A percentile compares a stretch with the other conserved stretches of the same genome.
These are phyloP conservation scores for Hydrophis major DNA, from an alignment of 2,797 vertebrate species.

Conservation along the genomic window DNA sequence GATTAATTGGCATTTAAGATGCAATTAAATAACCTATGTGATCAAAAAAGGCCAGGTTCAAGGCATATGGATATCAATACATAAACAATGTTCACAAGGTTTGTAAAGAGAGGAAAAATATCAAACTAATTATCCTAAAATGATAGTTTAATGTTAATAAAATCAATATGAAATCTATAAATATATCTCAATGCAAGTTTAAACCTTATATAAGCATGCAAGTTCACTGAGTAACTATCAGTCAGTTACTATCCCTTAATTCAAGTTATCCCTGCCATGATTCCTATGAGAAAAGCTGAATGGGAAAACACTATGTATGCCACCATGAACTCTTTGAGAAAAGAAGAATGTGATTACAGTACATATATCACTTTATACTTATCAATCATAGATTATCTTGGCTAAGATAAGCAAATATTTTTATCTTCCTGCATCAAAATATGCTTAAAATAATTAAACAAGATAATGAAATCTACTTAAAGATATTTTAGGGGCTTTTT, in stretches of 20 bases:
- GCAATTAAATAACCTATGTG: not conserved
- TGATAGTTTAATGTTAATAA: not conserved
- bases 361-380: conserved; percentile 54
- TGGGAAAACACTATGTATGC: not conserved
- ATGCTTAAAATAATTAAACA: not conserved
- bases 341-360: not conserved
- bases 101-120: not conserved
- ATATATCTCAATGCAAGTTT: not conserved
- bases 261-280: not conserved
- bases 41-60: not conserved
- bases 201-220: not conserved
- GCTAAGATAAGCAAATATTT: conserved; percentile 60
- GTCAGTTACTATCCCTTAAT: not conserved
- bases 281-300: not conserved
- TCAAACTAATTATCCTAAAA: conserved; percentile 38
- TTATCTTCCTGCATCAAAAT: conserved; percentile 55
- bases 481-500: conserved; percentile 53
- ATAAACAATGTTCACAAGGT: not conserved
- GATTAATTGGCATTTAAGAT: not conserved
- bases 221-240: not conserved
- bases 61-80: not conserved
- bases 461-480: conserved; percentile 57
- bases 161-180: conserved; percentile 1
- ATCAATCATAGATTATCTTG: conserved; percentile 42
- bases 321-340: not conserved